Conservation (phyloP, 2,113 vertebrate species). For the Smithornis capensis region DNA sequence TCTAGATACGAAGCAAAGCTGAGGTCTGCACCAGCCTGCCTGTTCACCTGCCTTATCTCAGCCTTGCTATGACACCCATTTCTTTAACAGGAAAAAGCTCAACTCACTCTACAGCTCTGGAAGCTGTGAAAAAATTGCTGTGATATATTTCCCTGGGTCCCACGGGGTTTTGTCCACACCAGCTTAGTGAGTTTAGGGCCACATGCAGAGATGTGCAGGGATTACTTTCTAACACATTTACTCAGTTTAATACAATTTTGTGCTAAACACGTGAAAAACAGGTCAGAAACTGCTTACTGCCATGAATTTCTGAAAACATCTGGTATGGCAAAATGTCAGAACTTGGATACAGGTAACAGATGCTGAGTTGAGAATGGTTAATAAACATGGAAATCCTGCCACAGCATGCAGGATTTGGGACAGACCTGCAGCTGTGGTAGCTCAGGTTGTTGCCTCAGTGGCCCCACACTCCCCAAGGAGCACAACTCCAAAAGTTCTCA, state of each 20-base stretch:
- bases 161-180: background rate
- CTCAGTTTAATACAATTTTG: background rate
- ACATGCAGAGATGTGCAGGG: background rate
- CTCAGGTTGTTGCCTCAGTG: background rate
- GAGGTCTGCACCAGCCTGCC: background rate
- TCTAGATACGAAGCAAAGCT: background rate
- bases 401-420: background rate
- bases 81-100: background rate
- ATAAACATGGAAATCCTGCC: background rate
- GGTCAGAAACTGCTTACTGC: background rate
- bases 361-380: background rate
- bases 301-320: background rate
- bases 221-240: background rate
- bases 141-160: background rate
- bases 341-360: background rate
- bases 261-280: background rate
- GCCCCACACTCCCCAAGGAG: fast-evolving
- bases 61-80: background rate
- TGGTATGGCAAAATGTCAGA: background rate
- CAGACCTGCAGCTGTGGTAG: background rate
- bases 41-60: background rate
- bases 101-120: background rate
- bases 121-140: background rate
- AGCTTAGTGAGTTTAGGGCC: background rate
- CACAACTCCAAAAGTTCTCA: background rate